Percentiles rank a stretch among this genome's conserved stretches.
These are phyloP conservation scores for Drosophila barbarae DNA, from an alignment of 2,888 invertebrate genomes.

Conservation along the genomic window DNA sequence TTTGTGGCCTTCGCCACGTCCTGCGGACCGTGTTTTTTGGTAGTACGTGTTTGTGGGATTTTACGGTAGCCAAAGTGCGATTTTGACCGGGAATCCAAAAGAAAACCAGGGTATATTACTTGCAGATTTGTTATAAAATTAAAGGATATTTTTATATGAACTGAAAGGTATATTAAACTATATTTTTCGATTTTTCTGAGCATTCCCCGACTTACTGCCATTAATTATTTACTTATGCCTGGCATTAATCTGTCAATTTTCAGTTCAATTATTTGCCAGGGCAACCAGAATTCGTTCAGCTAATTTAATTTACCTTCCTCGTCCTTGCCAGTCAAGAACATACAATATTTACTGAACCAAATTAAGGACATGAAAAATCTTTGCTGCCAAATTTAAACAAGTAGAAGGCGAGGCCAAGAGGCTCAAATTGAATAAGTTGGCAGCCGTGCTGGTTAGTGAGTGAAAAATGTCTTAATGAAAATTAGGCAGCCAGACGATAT, in stretches of 20 bases:
- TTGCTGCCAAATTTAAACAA: conserved; percentile 17
- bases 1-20: conserved; percentile 16
- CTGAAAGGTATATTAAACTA: no score
- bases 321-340: conserved; percentile 3
- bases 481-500: conserved; percentile 55
- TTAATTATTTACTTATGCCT: not conserved
- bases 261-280: conserved; percentile 5
- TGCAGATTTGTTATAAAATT: not conserved
- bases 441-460: conserved; percentile 42
- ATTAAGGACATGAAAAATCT: conserved; percentile 30
- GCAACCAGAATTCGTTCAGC: not conserved
- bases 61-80: conserved; percentile 27
- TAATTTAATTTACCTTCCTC: not conserved
- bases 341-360: conserved; percentile 25
- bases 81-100: conserved; percentile 5
- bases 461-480: conserved; percentile 59
- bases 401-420: conserved; percentile 10
- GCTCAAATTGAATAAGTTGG: conserved; percentile 52
- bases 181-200: not conserved
- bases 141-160: not conserved
- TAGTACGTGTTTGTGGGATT: conserved; percentile 25
- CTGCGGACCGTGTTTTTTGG: conserved; percentile 9
- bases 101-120: not conserved
- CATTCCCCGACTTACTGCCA: not conserved
- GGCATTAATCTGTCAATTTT: not conserved